Base-by-base conservation (phyloP, 2,888 invertebrate species). In the Drosophila helvetica region DNA sequence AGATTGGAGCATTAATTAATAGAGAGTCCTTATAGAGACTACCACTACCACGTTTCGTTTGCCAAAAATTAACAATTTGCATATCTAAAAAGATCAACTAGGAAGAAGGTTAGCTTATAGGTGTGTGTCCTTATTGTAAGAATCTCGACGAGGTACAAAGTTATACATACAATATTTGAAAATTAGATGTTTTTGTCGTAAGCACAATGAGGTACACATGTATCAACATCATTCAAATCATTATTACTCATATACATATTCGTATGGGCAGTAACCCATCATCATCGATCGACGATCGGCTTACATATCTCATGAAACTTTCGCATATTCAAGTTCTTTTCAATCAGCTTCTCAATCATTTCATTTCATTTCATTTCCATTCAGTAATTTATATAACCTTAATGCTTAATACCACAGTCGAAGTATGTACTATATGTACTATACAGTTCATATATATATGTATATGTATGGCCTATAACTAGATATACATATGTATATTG, bases 371-470 rank as follows among this genome's bases (percentile, higher is more conserved):
- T 27, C 27, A 7, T 71, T 50, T 76, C 60, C 18, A 71, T 74
- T 48, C 64, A 63, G 52, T 63, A 69, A 63, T 72, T 38, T 75
- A 63, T 80, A 77, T 80, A 86, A 86, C 80, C 92, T 91, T 91
- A 92, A 90, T 89, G 79, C 90, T 88, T 91, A 92, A 91, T 92
- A 91, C 92, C 91, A 91, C 91, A 91, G 91, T 91, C 91, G 91
- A 89, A 90, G 90, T 91, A 84, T 86, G 86, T 83, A 76, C 86
- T 83, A 88, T 72, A 73, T 64, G 74, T 74, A 68, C 74, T 64
- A 75, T 74, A 63, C 50, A 65, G 67, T 67, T 62, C 72, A 43
- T 62, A 79, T 85, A 79, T 59, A 7, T 52, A 46, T 43, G 51
- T 47, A 42, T 42, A 59, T 70, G 58, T 75, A 68, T 73, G 71